phyloP scores from a whole-genome alignment of 2,113 vertebrate species.

The Sinocyclocheilus maitianheensis region DNA sequence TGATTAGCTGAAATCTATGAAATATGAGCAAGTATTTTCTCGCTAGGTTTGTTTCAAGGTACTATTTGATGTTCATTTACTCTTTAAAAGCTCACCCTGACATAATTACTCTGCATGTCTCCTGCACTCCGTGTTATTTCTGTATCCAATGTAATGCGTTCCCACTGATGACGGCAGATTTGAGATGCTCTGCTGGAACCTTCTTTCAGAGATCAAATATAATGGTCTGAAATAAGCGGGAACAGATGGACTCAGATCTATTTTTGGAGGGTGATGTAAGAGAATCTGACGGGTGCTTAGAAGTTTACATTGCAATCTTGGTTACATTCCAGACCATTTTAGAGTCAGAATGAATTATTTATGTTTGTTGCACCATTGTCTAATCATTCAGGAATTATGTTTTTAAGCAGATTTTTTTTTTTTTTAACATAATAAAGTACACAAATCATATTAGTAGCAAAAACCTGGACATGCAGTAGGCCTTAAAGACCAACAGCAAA shows the following conservation, averaged over 20 bases:
- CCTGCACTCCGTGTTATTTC: background rate
- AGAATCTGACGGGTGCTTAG: conserved; percentile 17
- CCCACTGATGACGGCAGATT: conserved; percentile 13
- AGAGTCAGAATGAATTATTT: background rate
- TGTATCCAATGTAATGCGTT: background rate
- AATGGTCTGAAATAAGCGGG: conserved; percentile 13
- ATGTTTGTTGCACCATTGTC: background rate
- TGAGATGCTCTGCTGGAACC: conserved; percentile 26
- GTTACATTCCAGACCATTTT: background rate
- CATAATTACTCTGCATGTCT: background rate
- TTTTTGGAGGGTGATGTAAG: conserved; percentile 28
- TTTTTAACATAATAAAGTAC: too few species aligned
- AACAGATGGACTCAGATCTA: conserved; percentile 32
- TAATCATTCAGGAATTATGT: background rate
- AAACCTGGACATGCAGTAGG: too few species aligned
- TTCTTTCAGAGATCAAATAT: conserved; percentile 38
- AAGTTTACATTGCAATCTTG: conserved; percentile 1
- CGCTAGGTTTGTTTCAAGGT: background rate
- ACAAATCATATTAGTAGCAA: too few species aligned
- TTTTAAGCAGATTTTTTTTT: background rate
- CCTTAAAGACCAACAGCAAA: too few species aligned
- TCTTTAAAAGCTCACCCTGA: background rate
- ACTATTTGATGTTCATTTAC: background rate
- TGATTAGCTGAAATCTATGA: background rate
- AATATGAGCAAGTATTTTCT: background rate